Base-by-base conservation (phyloP, 2,113 vertebrate species). In the Colistium nudipinnis region DNA sequence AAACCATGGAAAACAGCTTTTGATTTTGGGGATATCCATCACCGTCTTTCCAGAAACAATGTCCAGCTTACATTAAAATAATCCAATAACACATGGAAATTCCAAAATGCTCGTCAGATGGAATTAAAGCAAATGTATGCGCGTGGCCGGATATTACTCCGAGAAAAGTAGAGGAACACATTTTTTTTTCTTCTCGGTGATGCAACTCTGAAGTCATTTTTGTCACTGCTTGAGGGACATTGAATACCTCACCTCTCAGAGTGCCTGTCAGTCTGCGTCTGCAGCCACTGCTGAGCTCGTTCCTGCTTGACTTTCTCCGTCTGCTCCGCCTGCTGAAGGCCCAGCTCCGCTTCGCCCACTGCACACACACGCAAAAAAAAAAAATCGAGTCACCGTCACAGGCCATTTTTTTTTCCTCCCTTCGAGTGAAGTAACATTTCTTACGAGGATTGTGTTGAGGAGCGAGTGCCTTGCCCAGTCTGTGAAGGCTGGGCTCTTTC, bases 221-320 rank as follows among this genome's bases (percentile, higher is more conserved):
- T 31, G 30, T 31, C 30, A 31, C 8, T 31, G 4, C 4, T 31
- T 31, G 30, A 31, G 4, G 22, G 8, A 45, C 22, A 20, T 11
- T n/a, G 20, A 20, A 10, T 1, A 4, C 52, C 93, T 95, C 91
- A 98, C 96, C 94, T 88, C 84, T 90, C 90, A 0, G 36, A 63
- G 78, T 75, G 74, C 54, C 74, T 60, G 87, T 90, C 90, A 80
- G 81, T 77, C 80, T 89, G 94, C 25, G 83, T 88, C 74, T 78
- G 90, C 70, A 93, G 90, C 93, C 94, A 92, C 17, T 92, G 90
- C 63, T 88, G 92, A 48, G 89, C 90, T 24, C 89, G 89, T 25
- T 93, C 91, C 79, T 74, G 85, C 70, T 78, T 93, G 13, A 83
- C 82, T 60, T 83, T 89, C 62, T 91, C 89, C 56, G 52, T 70